These are phyloP conservation scores for Bovichtus diacanthus DNA, from an alignment of 2,797 vertebrate species.

Conservation along the genomic window DNA sequence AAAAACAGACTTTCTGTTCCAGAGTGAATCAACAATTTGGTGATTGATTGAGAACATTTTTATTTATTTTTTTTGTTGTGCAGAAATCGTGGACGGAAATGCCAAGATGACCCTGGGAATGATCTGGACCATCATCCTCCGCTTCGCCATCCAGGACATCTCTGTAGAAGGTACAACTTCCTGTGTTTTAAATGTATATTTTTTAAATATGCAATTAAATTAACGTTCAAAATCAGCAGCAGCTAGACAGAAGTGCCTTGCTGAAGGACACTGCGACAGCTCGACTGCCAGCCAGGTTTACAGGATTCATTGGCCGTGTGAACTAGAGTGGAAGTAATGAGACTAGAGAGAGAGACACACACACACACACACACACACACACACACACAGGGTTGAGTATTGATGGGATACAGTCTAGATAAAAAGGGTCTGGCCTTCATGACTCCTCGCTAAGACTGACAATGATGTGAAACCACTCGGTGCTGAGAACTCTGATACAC, in stretches of 20 bases:
- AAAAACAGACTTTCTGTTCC: slow-evolving; percentile 12
- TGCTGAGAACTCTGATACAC: not conserved
- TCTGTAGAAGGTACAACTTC: slow-evolving; percentile 90
- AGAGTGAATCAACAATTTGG: not conserved
- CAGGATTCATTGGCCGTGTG: too few species aligned
- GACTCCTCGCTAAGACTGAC: not conserved
- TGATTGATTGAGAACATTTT: not conserved
- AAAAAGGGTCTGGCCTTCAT: not conserved
- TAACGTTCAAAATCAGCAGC: not conserved
- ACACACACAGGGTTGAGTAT: not conserved
- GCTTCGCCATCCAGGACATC: slow-evolving; percentile 97
- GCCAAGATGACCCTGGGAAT: slow-evolving; percentile 91
- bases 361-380: not conserved
- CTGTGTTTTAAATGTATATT: too few species aligned
- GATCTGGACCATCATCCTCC: slow-evolving; percentile 97
- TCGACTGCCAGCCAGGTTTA: too few species aligned
- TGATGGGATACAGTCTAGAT: not conserved
- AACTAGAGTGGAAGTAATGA: slow-evolving; percentile 38
- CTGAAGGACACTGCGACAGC: not conserved
- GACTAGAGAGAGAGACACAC: not conserved
- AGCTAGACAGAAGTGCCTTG: not conserved
- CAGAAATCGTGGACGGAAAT: slow-evolving; percentile 96
- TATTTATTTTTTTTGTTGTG: not conserved
- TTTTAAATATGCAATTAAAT: too few species aligned
- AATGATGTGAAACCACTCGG: not conserved